A percentile compares a stretch with the other conserved stretches of the same genome.
phyloP scores from a whole-genome alignment of 2,113 vertebrate species.

The Tringa solitaria region DNA sequence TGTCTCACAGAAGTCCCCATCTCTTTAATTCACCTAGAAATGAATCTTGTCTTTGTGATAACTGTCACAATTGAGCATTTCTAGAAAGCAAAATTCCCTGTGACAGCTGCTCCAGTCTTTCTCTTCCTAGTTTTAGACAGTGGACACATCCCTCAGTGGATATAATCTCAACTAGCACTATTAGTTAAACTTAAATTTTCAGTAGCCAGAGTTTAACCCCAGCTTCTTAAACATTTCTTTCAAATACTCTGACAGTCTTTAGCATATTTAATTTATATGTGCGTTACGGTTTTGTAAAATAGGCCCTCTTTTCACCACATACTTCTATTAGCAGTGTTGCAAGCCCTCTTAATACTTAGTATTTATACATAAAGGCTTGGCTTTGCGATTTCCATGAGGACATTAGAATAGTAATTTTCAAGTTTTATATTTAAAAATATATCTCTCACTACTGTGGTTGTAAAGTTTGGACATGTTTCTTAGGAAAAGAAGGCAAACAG shows the following conservation, averaged over 20 bases:
- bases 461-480: background rate
- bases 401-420: background rate
- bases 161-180: background rate
- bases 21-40: background rate
- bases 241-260: background rate
- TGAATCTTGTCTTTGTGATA: background rate
- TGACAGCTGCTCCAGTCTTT: conserved; percentile 18
- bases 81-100: conserved; percentile 6
- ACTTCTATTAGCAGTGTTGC: background rate
- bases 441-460: background rate
- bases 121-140: conserved; percentile 21
- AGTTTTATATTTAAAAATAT: background rate
- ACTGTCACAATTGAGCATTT: background rate
- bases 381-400: background rate
- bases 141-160: background rate
- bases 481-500: background rate
- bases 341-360: background rate
- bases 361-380: background rate
- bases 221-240: background rate
- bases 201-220: background rate
- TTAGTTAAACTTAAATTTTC: background rate
- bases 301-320: background rate
- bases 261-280: background rate
- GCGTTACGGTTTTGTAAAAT: background rate
- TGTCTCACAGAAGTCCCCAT: background rate